Evolutionary conservation across 2,888 invertebrate species (phyloP), one percentile per base, ranked within the genome.

Genomic region (Hedya salicella): DNA sequence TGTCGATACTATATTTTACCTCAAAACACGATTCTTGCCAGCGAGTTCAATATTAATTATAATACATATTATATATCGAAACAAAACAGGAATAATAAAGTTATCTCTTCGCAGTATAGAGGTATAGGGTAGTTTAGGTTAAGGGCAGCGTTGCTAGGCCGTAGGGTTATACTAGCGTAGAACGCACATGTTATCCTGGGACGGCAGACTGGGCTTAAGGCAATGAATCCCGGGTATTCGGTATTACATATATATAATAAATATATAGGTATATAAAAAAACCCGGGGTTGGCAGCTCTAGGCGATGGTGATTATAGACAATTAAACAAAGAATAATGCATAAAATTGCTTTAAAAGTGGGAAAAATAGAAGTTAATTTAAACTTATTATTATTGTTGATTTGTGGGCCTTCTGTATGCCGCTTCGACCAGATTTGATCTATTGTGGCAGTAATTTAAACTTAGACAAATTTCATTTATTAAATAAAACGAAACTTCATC

Each of bases 141-240:
- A 66, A 60, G 30, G n/a, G 0, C 21, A 49, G 32, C 48, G 61
- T 62, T 57, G 68, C 68, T 68, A 65, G 68, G 52, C 62, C 36
- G 52, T 62, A 68, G 59, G n/a, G 46, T 39, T 67, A 40, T 50
- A 61, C 56, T 52, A 69, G 86, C 85, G 85, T 83, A 77, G 79
- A 75, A 83, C 83, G 85, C 86, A 81, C 80, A 79, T 70, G 67
- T 50, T 69, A 63, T 49, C 5, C 39, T 32, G 57, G 44, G 44
- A 46, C 25, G 67, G 59, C 52, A 59, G 57, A 40, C 57, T 67
- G 63, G 61, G 49, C 40, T 16, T 21, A 3, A 14, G 44, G 30
- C 21, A 17, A n/a, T n/a, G n/a, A 13, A 11, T 25, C 25, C 6
- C 25, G 25, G 25, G 25, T 6, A 4, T 6, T 6, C 25, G 25